Evolutionary conservation across 2,888 invertebrate genomes (phyloP).

Genomic region (Neria commutata): DNA sequence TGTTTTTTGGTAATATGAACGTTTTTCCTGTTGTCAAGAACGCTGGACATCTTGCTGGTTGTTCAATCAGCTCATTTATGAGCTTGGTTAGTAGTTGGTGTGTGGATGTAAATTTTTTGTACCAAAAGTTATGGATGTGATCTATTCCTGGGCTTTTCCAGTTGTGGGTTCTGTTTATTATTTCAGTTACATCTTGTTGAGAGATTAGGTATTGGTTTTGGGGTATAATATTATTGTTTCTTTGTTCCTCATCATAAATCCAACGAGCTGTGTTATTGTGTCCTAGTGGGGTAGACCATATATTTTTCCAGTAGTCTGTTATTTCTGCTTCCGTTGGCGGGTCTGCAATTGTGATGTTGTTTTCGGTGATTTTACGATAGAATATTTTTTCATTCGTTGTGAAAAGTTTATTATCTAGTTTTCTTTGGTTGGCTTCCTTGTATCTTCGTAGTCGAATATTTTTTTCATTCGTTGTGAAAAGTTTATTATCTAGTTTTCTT

Average conservation of each 20-base stretch:
- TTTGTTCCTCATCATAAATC: slow-evolving; percentile 1
- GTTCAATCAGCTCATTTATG: neutral
- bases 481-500: slow-evolving; percentile 2
- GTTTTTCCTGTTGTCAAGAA: slow-evolving; percentile 1
- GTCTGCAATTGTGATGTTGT: neutral
- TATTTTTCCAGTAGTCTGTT: neutral
- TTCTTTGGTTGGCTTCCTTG: slow-evolving; percentile 1
- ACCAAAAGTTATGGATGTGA: slow-evolving; percentile 4
- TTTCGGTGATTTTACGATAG: neutral
- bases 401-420: neutral
- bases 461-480: slow-evolving; percentile 8
- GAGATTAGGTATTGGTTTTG: too few relatives aligned
- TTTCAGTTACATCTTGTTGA: neutral
- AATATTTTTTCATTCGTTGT: slow-evolving; percentile 9
- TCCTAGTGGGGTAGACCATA: neutral
- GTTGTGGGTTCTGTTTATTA: too few relatives aligned
- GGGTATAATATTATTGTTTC: neutral
- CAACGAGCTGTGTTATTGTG: neutral
- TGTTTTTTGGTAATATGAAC: slow-evolving; percentile 9
- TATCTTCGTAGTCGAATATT: neutral
- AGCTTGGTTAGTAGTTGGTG: slow-evolving; percentile 4
- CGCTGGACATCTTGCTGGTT: neutral
- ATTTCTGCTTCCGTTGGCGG: slow-evolving; percentile 6
- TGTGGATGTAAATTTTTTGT: slow-evolving; percentile 2
- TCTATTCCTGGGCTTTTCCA: slow-evolving; percentile 1